Evolutionary conservation across 2,797 vertebrate genomes (phyloP).

Genomic region (Chelidonichthys spinosus): DNA sequence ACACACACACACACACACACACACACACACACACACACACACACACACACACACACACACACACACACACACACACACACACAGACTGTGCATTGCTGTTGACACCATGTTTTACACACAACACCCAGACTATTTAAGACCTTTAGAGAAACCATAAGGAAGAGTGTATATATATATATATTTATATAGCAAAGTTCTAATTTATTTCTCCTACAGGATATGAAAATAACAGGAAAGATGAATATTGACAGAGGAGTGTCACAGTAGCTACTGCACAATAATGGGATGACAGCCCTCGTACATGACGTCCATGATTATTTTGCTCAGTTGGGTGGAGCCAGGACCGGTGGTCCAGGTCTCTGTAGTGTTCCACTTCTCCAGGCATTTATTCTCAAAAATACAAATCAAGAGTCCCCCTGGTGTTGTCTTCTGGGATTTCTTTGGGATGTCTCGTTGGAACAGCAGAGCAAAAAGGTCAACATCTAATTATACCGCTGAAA

Average conservation of each 20-base stretch:
- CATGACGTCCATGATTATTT: slow-evolving; percentile 56
- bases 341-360: slow-evolving; percentile 41
- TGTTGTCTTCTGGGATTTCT: slow-evolving; percentile 58
- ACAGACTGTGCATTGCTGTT: neutral
- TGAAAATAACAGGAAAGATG: slow-evolving; percentile 74
- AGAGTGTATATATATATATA: neutral
- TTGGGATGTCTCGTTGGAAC: slow-evolving; percentile 54
- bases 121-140: neutral
- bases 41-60: too few relatives aligned
- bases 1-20: too few relatives aligned
- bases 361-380: slow-evolving; percentile 66
- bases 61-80: too few relatives aligned
- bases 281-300: slow-evolving; percentile 67
- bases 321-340: slow-evolving; percentile 39
- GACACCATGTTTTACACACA: neutral
- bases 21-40: too few relatives aligned
- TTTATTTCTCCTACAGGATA: slow-evolving; percentile 82
- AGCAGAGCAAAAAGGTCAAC: slow-evolving; percentile 32
- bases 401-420: slow-evolving; percentile 56
- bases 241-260: slow-evolving; percentile 64
- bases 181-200: slow-evolving; percentile 61
- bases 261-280: slow-evolving; percentile 74
- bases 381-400: slow-evolving; percentile 62
- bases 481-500: slow-evolving; percentile 39
- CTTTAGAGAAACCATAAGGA: neutral